Conservation (phyloP, 2,113 vertebrate species). For the Poecilia latipinna region DNA sequence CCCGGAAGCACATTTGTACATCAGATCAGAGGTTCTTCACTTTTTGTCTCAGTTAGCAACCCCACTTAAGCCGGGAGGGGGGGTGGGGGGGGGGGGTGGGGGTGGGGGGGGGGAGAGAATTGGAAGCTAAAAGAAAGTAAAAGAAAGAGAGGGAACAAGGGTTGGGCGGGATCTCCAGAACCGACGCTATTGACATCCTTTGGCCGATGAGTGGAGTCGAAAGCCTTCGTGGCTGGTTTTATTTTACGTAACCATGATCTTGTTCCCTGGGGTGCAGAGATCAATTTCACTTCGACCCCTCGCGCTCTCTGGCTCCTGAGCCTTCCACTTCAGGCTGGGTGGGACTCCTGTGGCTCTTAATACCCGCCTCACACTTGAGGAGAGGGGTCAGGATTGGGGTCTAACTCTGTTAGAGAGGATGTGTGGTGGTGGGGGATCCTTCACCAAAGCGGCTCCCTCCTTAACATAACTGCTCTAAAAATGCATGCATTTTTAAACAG, state of each 20-base stretch:
- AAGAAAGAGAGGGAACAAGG: conserved; percentile 9
- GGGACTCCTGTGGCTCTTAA: conserved; percentile 65
- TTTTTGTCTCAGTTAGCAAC: conserved; percentile 40
- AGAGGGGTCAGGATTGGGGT: conserved; percentile 64
- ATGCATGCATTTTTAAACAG: conserved; percentile 76
- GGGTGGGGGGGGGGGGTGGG: background rate
- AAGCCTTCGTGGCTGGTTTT: conserved; percentile 70
- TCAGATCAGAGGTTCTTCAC: conserved; percentile 44
- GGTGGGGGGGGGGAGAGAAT: background rate
- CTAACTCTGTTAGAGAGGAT: conserved; percentile 45
- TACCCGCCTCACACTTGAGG: conserved; percentile 64
- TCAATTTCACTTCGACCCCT: conserved; percentile 76
- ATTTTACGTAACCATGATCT: conserved; percentile 73
- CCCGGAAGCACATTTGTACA: conserved; percentile 60
- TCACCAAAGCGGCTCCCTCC: conserved; percentile 49
- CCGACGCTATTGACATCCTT: conserved; percentile 67
- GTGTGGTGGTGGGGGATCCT: conserved; percentile 30
- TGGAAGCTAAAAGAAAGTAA: background rate
- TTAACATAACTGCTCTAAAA: conserved; percentile 56
- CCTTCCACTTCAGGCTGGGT: conserved; percentile 66
- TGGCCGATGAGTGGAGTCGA: conserved; percentile 64
- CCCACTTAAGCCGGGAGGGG: conserved; percentile 9
- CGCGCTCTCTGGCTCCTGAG: conserved; percentile 62
- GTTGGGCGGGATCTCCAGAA: conserved; percentile 48
- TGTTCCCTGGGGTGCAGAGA: conserved; percentile 68